These are phyloP conservation scores for Malthinus flaveolus DNA, from an alignment of 2,888 invertebrate genomes.

Conservation along the genomic window DNA sequence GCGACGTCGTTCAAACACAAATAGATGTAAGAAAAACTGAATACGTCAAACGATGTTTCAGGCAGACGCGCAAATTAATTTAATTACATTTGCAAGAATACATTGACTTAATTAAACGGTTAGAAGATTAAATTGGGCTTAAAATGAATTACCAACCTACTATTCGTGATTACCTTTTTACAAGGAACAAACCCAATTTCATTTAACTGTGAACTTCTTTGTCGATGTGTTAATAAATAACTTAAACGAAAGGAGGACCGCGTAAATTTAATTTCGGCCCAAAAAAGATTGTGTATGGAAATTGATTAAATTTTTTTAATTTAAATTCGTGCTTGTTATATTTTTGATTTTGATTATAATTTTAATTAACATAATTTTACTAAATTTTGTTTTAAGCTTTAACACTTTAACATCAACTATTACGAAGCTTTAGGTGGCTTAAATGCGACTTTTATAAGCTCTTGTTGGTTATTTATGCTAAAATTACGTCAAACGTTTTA, in stretches of 20 bases:
- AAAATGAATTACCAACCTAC: conserved; percentile 32
- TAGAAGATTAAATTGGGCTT: conserved; percentile 32
- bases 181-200: conserved; percentile 28
- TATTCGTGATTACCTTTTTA: conserved; percentile 31
- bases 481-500: conserved; percentile 7
- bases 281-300: not conserved
- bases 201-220: conserved; percentile 19
- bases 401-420: not conserved
- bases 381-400: not conserved
- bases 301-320: not conserved
- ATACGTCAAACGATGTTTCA: conserved; percentile 9
- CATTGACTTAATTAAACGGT: conserved; percentile 34
- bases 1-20: too few species aligned
- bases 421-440: conserved; percentile 5
- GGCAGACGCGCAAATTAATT: conserved; percentile 21
- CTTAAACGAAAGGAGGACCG: not conserved
- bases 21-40: not conserved
- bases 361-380: not conserved
- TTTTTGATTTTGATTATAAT: not conserved
- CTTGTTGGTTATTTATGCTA: conserved; percentile 8
- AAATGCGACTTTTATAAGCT: conserved; percentile 7
- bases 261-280: not conserved
- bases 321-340: too few species aligned
- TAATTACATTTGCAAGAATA: conserved; percentile 16
- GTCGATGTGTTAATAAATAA: conserved; percentile 22